These are phyloP conservation scores for Drosophila acutilabella DNA, from an alignment of 2,888 invertebrate species.

Conservation along the genomic window DNA sequence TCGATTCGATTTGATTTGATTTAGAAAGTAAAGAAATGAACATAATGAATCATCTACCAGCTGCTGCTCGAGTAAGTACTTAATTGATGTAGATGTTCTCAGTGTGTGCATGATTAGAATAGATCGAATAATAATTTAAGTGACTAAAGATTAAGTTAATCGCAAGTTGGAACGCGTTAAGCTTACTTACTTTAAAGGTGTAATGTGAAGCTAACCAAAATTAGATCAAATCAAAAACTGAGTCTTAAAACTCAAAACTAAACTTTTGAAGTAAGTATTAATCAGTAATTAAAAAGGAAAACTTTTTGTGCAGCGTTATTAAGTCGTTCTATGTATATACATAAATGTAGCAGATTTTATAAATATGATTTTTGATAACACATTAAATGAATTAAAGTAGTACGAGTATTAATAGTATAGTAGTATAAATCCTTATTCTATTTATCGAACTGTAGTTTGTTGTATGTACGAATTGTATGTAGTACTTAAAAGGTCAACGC, in stretches of 20 bases:
- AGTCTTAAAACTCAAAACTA: constrained; percentile 55
- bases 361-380: constrained; percentile 41
- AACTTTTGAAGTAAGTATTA: constrained; percentile 40
- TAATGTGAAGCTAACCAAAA: constrained; percentile 62
- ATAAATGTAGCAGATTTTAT: constrained; percentile 66
- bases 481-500: constrained; percentile 37
- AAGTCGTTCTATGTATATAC: constrained; percentile 75
- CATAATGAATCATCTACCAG: constrained; percentile 45
- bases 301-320: constrained; percentile 62
- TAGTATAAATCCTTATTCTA: constrained; percentile 30
- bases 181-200: constrained; percentile 46
- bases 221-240: constrained; percentile 49
- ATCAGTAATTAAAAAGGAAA: constrained; percentile 45
- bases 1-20: constrained; percentile 34
- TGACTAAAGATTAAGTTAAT: constrained; percentile 43
- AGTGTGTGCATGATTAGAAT: constrained; percentile 44
- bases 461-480: constrained; percentile 13
- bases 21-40: constrained; percentile 13
- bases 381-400: constrained; percentile 38
- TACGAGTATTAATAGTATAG: constrained; percentile 19
- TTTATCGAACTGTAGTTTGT: constrained; percentile 27
- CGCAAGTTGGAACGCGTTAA: constrained; percentile 63
- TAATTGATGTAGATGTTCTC: constrained; percentile 40
- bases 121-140: constrained; percentile 33
- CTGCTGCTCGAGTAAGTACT: constrained; percentile 48